Base-by-base conservation (phyloP, 2,797 vertebrate genomes). In the Enteromius argenteus region DNA sequence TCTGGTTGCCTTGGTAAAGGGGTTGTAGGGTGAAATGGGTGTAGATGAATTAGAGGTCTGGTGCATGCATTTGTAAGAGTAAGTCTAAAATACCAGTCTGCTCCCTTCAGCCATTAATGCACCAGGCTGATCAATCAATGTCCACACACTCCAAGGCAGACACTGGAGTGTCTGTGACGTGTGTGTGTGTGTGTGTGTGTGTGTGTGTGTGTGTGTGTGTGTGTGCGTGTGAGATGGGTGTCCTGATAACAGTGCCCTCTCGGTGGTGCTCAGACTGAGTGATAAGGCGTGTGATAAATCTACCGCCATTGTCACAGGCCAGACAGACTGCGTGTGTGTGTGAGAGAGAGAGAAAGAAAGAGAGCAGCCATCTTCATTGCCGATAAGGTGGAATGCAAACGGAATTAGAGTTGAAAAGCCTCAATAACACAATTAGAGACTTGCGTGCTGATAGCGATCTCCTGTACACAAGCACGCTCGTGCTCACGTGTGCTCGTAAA, bases 231-330 rank as follows among this genome's bases (percentile, higher is more conserved):
- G 7, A 15, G 80, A 77, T 23, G 4, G 60, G 35, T 66, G 80
- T 83, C 60, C 60, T 60, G 81, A 83, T 86, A 83, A 68, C 68
- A 15, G 42, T 75, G 69, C 76, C 69, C 69, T 79, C 49, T 60
- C 39, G 10, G 49, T 83, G 60, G 58, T 78, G 27, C 58, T 56
- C 74, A 19, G 58, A 74, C 75, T 21, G 60, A n/a, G 4, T 11
- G 85, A 86, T 83, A 83, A 83, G 53, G 37, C 79, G 32, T 69
- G 51, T 83, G 73, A 68, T 80, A 81, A 53, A 86, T 86, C 79
- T 62, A 17, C 74, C 5, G 5, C 74, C 56, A 72, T 85, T 81
- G 73, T 85, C 35, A 51, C 51, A 32, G 56, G 44, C 64, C 53
- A 86, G 74, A 86, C 66, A 37, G 79, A 35, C 67, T 15, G 2